Evolutionary conservation across 2,113 vertebrate species (phyloP), one percentile per base, ranked within the genome.

Genomic region (Stigmatopora argus): DNA sequence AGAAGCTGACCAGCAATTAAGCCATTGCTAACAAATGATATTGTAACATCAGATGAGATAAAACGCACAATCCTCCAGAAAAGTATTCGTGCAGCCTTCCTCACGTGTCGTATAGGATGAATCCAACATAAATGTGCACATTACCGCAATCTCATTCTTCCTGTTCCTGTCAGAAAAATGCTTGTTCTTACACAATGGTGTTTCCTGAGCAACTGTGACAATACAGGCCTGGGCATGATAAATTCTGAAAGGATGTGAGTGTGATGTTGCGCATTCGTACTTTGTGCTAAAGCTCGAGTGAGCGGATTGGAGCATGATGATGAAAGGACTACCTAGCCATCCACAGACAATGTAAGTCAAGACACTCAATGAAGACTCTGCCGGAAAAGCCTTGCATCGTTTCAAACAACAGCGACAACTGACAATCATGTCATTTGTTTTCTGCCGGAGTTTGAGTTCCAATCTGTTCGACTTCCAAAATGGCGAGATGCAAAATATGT

Each of bases 151-250:
- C 14, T 7, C 48, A 5, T 51, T 18, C 7, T 51, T 51, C 7
- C 17, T 9, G 7, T 9, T 18, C 49, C 9, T 21, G 49, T 52
- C 49, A 26, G 5, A 0, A 26, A 21, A 19, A 55, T 26, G 2
- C 23, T 15, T 51, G 73, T 56, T 47, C 74, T 89, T 62, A 79
- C 74, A 38, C 85, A 83, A 5, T 55, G 66, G 34, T 83, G 44
- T 94, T 94, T 87, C 92, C 91, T 51, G 72, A 89, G 81, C 83
- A 92, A 78, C 87, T 84, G 41, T 26, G 74, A 59, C 65, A 65
- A 73, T 47, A 41, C 31, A 41, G 13, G 49, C 89, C 70, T 58
- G 66, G 55, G 14, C 2, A 2, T 41, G 38, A 57, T 62, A 23
- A 67, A 58, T 66, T 61, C 23, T 52, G 21, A 58, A 23, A 45